Evolutionary conservation across 1,140 invertebrate genomes (phyloP).

Genomic region (Varroa destructor): DNA sequence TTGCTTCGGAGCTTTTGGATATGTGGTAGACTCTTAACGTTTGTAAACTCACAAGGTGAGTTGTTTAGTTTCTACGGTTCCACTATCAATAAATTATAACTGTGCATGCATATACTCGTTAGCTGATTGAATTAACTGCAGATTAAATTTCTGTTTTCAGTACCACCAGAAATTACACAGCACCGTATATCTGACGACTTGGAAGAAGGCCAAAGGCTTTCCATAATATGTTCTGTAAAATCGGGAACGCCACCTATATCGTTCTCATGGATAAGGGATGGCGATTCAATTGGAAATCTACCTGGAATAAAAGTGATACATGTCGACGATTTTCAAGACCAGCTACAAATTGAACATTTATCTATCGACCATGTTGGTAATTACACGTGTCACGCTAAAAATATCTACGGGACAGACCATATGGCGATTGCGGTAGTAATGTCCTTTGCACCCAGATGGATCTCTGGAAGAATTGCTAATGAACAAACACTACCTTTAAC

Average conservation of each 20-base stretch:
- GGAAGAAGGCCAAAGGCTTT: background rate
- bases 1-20: background rate
- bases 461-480: too few relatives aligned
- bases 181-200: background rate
- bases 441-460: slow-evolving; percentile 4
- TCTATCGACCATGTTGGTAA: slow-evolving; percentile 33
- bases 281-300: background rate
- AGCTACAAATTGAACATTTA: slow-evolving; percentile 3
- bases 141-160: background rate
- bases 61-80: background rate
- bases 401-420: slow-evolving; percentile 31
- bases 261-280: slow-evolving; percentile 8
- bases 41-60: background rate
- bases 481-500: background rate
- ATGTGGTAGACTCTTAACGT: background rate
- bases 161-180: background rate
- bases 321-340: background rate
- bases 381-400: slow-evolving; percentile 36
- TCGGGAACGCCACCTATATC: slow-evolving; percentile 19
- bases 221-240: slow-evolving; percentile 10
- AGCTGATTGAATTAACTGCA: background rate
- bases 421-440: background rate
- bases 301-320: background rate
- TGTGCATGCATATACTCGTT: background rate
- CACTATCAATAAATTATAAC: background rate